Evolutionary conservation across 2,113 vertebrate species (phyloP).

Genomic region (Myanophis thanlyinensis): DNA sequence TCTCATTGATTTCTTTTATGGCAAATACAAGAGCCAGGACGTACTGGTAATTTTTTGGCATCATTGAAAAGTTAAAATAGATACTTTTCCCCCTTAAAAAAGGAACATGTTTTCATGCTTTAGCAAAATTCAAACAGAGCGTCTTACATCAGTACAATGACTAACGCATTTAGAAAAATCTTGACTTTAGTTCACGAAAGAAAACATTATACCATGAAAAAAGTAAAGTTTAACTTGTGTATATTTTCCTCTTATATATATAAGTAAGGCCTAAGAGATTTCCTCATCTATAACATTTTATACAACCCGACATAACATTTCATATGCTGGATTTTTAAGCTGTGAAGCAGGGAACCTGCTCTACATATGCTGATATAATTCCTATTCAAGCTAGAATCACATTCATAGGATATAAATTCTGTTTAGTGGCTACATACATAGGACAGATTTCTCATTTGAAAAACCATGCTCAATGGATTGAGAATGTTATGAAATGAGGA

Average conservation of each 20-base stretch:
- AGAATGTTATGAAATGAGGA: neutral
- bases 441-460: neutral
- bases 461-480: neutral
- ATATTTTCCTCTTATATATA: neutral
- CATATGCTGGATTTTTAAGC: neutral
- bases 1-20: conserved; percentile 1
- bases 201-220: neutral
- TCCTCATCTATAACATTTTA: neutral
- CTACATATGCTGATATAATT: neutral
- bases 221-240: neutral
- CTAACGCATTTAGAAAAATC: neutral
- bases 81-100: neutral
- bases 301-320: neutral
- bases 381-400: neutral
- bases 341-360: neutral
- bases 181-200: neutral
- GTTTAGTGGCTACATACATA: neutral
- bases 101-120: neutral
- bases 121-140: neutral
- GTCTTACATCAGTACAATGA: neutral
- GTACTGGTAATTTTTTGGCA: conserved; percentile 2
- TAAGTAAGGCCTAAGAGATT: neutral
- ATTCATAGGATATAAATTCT: neutral
- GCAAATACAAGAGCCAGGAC: neutral
- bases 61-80: neutral